Conservation (phyloP, 1,140 invertebrate species). For the Leptinotarsa defecta region DNA sequence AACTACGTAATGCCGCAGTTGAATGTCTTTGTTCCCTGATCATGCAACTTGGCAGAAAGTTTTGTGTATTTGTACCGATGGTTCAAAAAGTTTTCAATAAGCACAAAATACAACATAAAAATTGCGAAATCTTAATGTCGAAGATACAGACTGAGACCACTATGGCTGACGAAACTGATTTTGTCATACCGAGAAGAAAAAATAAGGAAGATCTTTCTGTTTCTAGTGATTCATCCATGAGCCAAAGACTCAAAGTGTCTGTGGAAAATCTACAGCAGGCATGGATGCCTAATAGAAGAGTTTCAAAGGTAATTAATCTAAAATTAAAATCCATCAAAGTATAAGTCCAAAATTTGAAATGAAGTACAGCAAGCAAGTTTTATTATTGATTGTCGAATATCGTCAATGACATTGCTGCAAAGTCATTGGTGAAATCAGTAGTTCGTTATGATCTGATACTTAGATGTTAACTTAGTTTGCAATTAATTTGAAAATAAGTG, state of each 20-base stretch:
- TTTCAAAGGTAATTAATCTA: conserved; percentile 69
- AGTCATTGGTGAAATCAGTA: no score
- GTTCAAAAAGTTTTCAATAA: conserved; percentile 83
- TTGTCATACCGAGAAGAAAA: conserved; percentile 58
- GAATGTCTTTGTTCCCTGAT: conserved; percentile 88
- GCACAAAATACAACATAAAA: conserved; percentile 79
- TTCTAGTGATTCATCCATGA: conserved; percentile 70
- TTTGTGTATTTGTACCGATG: conserved; percentile 89
- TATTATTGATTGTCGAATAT: no score
- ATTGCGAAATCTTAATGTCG: conserved; percentile 73
- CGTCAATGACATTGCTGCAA: no score
- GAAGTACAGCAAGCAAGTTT: no score
- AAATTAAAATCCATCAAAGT: no score
- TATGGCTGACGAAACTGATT: conserved; percentile 69
- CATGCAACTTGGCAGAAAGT: conserved; percentile 87
- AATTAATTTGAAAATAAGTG: no score
- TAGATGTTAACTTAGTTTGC: no score
- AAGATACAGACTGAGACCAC: conserved; percentile 73
- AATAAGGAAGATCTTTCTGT: conserved; percentile 63
- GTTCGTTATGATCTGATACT: no score
- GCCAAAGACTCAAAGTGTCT: conserved; percentile 81
- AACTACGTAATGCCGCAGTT: conserved; percentile 82
- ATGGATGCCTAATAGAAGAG: conserved; percentile 86
- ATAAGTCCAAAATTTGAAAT: no score
- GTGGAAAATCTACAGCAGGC: conserved; percentile 83